phyloP scores from a whole-genome alignment of 1,140 invertebrate genomes.

The Magallana angulata region DNA sequence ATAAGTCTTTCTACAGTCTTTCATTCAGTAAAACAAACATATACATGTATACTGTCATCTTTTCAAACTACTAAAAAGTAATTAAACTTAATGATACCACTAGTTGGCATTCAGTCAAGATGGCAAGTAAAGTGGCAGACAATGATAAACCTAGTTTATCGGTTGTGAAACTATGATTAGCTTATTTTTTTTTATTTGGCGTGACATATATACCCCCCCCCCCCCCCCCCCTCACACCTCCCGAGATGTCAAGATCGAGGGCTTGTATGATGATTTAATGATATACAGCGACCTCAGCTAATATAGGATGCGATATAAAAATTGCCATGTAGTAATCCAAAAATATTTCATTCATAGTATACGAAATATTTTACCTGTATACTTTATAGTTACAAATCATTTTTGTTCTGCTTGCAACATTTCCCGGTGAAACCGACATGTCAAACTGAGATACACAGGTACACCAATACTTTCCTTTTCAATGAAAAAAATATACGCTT shows the following conservation, averaged over 20 bases:
- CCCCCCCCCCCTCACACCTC: not conserved
- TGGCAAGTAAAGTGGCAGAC: too few species aligned
- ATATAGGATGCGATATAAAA: not conserved
- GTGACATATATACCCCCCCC: not conserved
- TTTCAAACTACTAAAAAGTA: too few species aligned
- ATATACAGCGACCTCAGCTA: not conserved
- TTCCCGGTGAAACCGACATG: not conserved
- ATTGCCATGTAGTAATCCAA: not conserved
- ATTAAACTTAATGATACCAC: too few species aligned
- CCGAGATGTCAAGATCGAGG: not conserved
- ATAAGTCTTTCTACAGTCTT: too few species aligned
- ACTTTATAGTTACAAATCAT: not conserved
- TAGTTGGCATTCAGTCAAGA: too few species aligned
- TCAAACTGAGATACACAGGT: not conserved
- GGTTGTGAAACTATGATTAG: too few species aligned
- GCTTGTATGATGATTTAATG: not conserved
- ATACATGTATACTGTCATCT: too few species aligned
- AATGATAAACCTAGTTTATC: too few species aligned
- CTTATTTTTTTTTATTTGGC: too few species aligned
- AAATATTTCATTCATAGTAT: not conserved
- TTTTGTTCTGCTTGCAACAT: not conserved
- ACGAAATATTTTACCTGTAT: not conserved
- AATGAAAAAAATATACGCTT: not conserved
- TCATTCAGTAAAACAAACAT: too few species aligned
- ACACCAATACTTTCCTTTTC: not conserved